phyloP scores from a whole-genome alignment of 2,888 invertebrate species.

The Xanthia icteritia region DNA sequence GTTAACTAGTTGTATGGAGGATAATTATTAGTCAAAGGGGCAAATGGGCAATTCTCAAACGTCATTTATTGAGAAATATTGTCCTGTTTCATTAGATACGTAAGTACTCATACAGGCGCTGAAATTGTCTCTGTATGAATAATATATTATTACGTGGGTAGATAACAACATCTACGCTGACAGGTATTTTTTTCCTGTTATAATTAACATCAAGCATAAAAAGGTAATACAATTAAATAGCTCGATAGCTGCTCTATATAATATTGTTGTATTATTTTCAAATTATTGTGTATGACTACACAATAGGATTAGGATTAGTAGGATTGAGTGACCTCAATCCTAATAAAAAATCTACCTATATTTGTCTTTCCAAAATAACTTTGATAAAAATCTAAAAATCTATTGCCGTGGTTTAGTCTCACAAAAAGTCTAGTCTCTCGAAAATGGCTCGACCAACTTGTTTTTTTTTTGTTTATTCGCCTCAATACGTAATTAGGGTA shows the following conservation, averaged over 20 bases:
- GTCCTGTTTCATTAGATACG: conserved; percentile 30
- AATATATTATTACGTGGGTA: conserved; percentile 13
- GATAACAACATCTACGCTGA: conserved; percentile 5
- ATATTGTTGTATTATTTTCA: background rate
- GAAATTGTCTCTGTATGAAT: conserved; percentile 27
- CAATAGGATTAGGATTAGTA: too few species aligned
- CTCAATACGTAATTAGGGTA: too few species aligned
- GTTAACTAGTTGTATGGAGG: background rate
- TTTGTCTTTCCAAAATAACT: conserved; percentile 7
- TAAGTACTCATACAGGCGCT: background rate
- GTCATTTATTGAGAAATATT: conserved; percentile 32
- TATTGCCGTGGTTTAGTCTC: too few species aligned
- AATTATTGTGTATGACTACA: too few species aligned
- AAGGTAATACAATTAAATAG: background rate
- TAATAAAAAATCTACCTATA: background rate
- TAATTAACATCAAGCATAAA: background rate
- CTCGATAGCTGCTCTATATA: background rate
- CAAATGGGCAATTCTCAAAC: conserved; percentile 15
- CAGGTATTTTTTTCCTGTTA: conserved; percentile 38
- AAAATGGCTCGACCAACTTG: too few species aligned
- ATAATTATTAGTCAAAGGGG: conserved; percentile 3
- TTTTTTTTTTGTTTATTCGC: too few species aligned
- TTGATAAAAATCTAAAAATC: background rate
- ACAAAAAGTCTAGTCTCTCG: too few species aligned
- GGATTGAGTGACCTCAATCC: too few species aligned